Base-by-base conservation (phyloP, 1,140 invertebrate genomes). In the Colletes latitarsis region DNA sequence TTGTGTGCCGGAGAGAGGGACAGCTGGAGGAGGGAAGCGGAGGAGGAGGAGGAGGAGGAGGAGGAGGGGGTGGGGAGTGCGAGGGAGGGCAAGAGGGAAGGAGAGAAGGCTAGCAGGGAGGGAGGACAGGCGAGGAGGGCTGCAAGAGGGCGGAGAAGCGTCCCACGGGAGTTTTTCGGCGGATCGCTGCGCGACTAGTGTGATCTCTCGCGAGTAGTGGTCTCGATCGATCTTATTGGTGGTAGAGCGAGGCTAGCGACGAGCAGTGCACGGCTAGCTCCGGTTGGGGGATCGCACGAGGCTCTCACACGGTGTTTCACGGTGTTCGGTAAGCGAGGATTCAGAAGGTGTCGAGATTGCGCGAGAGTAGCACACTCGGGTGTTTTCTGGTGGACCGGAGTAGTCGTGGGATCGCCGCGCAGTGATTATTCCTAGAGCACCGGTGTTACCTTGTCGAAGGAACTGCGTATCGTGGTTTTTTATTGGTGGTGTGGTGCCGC, bases 121-220 rank as follows among this genome's bases (percentile, higher is more conserved):
- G 71, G 88, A 80, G 81, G 71, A 68, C 19, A 41, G 57, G 64
- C 82, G 81, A 85, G 82, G 84, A 88, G 87, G 58, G 86, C 60
- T 77, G 69, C 83, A 84, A 49, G 89, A 88, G 82, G 82, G 77
- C 81, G 86, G 85, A 84, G 85, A 87, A 81, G 82, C 82, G 86
- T 88, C 85, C 82, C 85, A 87, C 78, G 79, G 86, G 85, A 87
- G 85, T 88, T 87, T 87, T 88, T 88, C 82, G 85, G 86, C 81
- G 86, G 85, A 88, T 87, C 89, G 89, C 88, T 90, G 78, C 85
- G 88, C 88, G 89, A 85, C 85, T 83, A 88, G 89, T 86, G 88
- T 82, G 85, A 86, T 86, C 82, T 86, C 82, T 86, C 77, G 77
- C 76, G 85, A 85, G 84, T 86, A 79, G 66, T 57, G 79, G 57